Evolutionary conservation across 2,113 vertebrate species (phyloP), one percentile per base, ranked within the genome.

Genomic region (Heterotilapia buettikoferi): DNA sequence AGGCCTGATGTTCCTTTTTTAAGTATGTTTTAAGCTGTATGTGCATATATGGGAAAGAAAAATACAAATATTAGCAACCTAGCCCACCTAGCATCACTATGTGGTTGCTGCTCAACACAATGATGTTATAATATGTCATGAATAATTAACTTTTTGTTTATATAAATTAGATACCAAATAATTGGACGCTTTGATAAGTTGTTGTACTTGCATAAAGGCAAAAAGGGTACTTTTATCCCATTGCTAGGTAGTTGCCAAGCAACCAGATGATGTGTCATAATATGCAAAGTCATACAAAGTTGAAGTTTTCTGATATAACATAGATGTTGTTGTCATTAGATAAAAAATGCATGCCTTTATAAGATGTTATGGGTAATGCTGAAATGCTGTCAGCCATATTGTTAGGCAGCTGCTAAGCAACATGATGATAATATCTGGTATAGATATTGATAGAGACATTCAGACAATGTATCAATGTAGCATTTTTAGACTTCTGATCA

Each of bases 31-130:
- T 63, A 63, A 63, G 59, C 31, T 63, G 4, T n/a, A 12, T 66
- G 31, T 63, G 10, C n/a, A 13, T 66, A n/a, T 38, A 38, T 66
- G 18, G 1, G 0, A 2, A 0, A 38, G 7, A 0, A 1, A 63
- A 5, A 6, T 4, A 1, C 10, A 33, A 33, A 61, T 33, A 12
- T 38, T 66, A 66, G 61, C 18, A 3, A 66, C 31, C 40, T 10
- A 10, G 9, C 36, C 36, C 3, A 40, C 9, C 18, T 38, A 66
- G 33, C 61, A 18, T 73, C 24, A 16, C 6, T 47, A 2, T 26
- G 40, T 73, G 24, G 2, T 76, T 76, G 71, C 71, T 76, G 21
- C 13, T 26, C 4, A 76, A 2, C 68, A 47, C 16, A 11, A 29
- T 1, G 40, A 29, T 6, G 40, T 76, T 18, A 47, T 76, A 6